Evolutionary conservation across 2,888 invertebrate species (phyloP).

Genomic region (Seira ritae): DNA sequence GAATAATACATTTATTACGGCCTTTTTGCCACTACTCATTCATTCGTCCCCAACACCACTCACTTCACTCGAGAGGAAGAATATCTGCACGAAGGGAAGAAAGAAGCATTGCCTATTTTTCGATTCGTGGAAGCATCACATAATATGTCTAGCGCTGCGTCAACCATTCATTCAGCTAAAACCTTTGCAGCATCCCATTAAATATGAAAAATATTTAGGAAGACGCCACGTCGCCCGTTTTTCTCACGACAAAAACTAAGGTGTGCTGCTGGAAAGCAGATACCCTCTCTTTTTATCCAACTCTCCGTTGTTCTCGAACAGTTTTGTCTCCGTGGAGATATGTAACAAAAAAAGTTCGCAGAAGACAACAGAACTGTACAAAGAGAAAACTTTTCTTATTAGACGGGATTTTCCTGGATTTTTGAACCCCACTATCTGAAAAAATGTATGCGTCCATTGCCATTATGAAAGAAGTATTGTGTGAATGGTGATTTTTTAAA

Average conservation of each 20-base stretch:
- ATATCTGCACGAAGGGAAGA: neutral
- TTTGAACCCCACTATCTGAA: slow-evolving; percentile 3
- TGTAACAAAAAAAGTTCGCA: neutral
- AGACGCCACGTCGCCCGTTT: slow-evolving; percentile 4
- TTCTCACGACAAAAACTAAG: neutral
- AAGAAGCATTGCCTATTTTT: neutral
- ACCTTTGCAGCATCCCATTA: slow-evolving; percentile 17
- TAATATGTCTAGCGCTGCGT: neutral
- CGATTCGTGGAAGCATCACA: neutral
- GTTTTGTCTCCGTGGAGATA: neutral
- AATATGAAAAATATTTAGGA: slow-evolving; percentile 25
- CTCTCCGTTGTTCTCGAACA: neutral
- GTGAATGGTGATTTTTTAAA: too few relatives aligned
- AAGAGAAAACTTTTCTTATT: slow-evolving; percentile 47
- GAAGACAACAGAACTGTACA: slow-evolving; percentile 19
- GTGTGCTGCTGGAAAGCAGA: neutral
- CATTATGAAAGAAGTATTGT: too few relatives aligned
- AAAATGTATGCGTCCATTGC: neutral
- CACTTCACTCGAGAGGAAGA: slow-evolving; percentile 3
- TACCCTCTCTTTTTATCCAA: too few relatives aligned
- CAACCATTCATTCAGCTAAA: neutral
- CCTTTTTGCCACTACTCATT: slow-evolving; percentile 23
- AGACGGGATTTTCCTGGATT: slow-evolving; percentile 46
- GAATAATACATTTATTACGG: slow-evolving; percentile 19
- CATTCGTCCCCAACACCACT: slow-evolving; percentile 27